These are phyloP conservation scores for Diceros bicornis DNA, from an alignment of 2,797 vertebrate genomes.

Conservation along the genomic window DNA sequence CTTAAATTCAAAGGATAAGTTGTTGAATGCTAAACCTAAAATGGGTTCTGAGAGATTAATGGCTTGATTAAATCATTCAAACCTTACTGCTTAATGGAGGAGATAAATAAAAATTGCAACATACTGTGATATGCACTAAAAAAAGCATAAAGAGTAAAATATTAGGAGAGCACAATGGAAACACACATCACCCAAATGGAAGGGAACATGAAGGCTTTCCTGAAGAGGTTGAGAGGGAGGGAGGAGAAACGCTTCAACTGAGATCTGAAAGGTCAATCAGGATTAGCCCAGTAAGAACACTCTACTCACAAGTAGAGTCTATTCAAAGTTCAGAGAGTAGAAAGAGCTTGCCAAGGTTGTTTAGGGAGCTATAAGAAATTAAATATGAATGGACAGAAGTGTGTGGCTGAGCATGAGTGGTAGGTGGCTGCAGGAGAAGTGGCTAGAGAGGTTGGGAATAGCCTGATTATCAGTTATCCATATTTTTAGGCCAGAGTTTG, in stretches of 20 bases:
- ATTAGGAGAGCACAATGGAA: not conserved
- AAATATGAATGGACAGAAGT: not conserved
- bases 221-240: accelerated
- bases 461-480: not conserved
- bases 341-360: not conserved
- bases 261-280: not conserved
- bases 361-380: not conserved
- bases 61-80: not conserved
- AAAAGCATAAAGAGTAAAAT: not conserved
- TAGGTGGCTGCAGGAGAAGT: accelerated
- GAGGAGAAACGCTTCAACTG: not conserved
- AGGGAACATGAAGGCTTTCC: not conserved
- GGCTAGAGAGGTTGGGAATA: not conserved
- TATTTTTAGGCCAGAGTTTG: not conserved
- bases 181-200: accelerated
- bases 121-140: not conserved
- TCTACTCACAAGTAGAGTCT: not conserved
- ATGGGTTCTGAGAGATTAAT: not conserved
- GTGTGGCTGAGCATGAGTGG: not conserved
- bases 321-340: not conserved
- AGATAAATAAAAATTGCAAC: not conserved
- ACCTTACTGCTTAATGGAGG: not conserved
- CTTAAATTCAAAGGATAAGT: not conserved
- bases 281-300: not conserved
- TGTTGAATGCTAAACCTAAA: not conserved